Percentiles rank a stretch among this genome's conserved stretches.
These are phyloP conservation scores for Onchidella celtica DNA, from an alignment of 2,888 invertebrate genomes.

Conservation along the genomic window DNA sequence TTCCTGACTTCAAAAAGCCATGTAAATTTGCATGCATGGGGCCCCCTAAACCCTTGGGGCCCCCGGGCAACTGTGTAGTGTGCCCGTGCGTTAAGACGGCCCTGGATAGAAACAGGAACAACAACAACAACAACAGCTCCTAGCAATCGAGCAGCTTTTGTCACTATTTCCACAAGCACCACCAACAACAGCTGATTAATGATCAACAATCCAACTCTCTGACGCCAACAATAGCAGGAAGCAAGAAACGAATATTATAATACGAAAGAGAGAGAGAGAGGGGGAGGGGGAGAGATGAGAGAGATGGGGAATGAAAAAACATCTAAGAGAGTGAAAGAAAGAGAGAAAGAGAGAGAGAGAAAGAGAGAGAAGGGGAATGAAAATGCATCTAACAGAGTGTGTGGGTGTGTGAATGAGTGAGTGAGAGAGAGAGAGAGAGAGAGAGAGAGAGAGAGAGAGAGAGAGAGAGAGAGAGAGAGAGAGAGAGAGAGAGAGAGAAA, in stretches of 20 bases:
- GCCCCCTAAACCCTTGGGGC: too few relatives aligned
- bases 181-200: too few relatives aligned
- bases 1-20: too few relatives aligned
- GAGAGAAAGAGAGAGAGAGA: background rate
- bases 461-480: background rate
- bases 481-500: background rate
- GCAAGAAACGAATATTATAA: background rate
- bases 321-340: background rate
- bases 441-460: background rate
- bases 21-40: too few relatives aligned
- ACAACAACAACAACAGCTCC: too few relatives aligned
- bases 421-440: background rate
- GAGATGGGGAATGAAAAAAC: background rate
- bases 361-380: background rate
- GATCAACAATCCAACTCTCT: too few relatives aligned
- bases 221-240: too few relatives aligned
- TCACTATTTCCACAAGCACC: too few relatives aligned
- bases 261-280: background rate
- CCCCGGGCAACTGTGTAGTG: too few relatives aligned
- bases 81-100: too few relatives aligned
- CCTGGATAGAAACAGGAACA: too few relatives aligned
- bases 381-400: background rate
- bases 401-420: background rate
- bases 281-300: slow-evolving; percentile 8
- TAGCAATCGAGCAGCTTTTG: too few relatives aligned